phyloP scores from a whole-genome alignment of 2,113 vertebrate species.

The Emydura subglobosa region DNA sequence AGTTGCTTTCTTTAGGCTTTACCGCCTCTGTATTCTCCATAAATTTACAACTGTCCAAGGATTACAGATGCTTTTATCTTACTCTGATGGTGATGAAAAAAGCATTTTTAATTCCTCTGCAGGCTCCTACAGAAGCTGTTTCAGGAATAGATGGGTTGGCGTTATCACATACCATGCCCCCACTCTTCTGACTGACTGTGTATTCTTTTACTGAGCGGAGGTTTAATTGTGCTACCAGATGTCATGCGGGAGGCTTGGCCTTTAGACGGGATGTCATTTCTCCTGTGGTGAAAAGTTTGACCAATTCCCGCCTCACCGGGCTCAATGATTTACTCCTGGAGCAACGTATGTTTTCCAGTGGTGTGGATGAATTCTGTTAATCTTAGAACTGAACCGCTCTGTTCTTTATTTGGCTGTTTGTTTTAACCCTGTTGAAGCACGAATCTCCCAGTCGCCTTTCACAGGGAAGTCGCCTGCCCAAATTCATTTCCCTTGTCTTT shows the following conservation, averaged over 20 bases:
- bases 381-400: background rate
- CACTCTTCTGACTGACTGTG: background rate
- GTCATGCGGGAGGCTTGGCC: background rate
- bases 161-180: background rate
- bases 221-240: background rate
- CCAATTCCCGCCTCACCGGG: background rate
- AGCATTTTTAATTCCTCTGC: background rate
- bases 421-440: background rate
- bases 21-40: background rate
- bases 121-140: background rate
- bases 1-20: background rate
- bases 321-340: background rate
- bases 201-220: background rate
- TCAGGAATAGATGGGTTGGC: background rate
- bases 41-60: background rate
- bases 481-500: background rate
- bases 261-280: background rate
- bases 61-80: background rate
- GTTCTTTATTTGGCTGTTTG: background rate
- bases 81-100: background rate
- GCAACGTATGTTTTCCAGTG: background rate
- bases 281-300: background rate
- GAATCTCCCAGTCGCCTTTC: background rate
- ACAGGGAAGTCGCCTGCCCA: background rate
- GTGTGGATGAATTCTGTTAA: background rate